Evolutionary conservation across 1,140 invertebrate genomes (phyloP).

Genomic region (Eciton burchellii): DNA sequence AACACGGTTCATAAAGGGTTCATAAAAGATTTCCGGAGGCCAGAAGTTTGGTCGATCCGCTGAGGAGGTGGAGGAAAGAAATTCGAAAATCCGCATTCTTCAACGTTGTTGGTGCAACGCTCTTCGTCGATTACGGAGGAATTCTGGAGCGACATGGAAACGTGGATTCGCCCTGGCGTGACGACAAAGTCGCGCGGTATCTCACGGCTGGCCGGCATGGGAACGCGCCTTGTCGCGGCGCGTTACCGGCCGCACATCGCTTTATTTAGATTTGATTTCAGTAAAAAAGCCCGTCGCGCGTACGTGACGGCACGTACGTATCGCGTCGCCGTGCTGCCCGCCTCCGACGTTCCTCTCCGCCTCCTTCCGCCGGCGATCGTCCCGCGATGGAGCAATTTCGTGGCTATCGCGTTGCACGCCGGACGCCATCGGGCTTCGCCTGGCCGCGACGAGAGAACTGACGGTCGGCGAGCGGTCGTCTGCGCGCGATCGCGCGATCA

Average conservation of each 20-base stretch:
- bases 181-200: conserved; percentile 46
- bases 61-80: no score
- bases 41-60: no score
- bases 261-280: conserved; percentile 82
- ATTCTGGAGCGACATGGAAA: no score
- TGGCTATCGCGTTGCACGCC: conserved; percentile 18
- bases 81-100: no score
- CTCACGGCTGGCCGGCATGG: conserved; percentile 70
- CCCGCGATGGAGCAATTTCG: conserved; percentile 21
- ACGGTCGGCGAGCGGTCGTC: neutral
- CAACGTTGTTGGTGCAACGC: no score
- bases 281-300: conserved; percentile 75
- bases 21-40: no score
- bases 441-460: neutral
- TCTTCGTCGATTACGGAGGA: no score
- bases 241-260: conserved; percentile 51
- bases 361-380: conserved; percentile 8
- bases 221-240: conserved; percentile 71
- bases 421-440: neutral
- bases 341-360: conserved; percentile 53
- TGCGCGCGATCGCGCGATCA: no score
- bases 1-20: no score
- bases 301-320: conserved; percentile 81
- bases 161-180: neutral
- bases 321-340: conserved; percentile 42